Percentiles rank a stretch among this genome's conserved stretches.
These are phyloP conservation scores for Etia nguti DNA, from an alignment of 2,113 vertebrate genomes.

Conservation along the genomic window DNA sequence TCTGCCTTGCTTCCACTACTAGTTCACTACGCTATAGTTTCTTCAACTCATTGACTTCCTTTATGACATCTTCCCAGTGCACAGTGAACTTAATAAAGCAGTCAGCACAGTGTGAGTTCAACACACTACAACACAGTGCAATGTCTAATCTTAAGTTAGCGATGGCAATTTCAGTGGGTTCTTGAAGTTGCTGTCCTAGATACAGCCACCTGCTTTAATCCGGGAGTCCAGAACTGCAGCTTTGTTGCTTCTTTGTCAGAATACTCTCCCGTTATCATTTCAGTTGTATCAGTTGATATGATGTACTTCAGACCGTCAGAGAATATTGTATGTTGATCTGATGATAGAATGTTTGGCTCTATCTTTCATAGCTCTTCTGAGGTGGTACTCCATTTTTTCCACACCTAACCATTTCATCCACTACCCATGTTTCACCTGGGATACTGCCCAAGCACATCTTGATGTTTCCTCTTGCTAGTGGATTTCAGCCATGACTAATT, in stretches of 20 bases:
- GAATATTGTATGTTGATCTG: neutral
- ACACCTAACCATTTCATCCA: neutral
- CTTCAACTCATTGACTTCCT: neutral
- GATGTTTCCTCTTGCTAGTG: neutral
- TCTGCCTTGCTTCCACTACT: neutral
- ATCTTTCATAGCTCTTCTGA: neutral
- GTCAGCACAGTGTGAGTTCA: neutral
- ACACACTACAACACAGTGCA: neutral
- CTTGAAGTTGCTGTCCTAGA: neutral
- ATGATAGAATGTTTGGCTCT: neutral
- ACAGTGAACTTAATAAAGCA: neutral
- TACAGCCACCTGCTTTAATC: neutral
- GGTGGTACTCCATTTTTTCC: neutral
- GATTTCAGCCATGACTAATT: neutral
- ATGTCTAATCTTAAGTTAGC: neutral
- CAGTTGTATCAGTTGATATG: neutral
- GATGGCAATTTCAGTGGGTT: neutral
- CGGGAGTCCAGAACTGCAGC: neutral
- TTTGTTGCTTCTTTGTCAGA: neutral
- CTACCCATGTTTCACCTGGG: neutral
- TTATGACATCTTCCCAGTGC: neutral
- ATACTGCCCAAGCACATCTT: neutral
- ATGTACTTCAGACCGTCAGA: neutral
- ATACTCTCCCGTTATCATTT: neutral
- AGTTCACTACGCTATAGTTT: neutral